Evolutionary conservation across 2,797 vertebrate genomes (phyloP), one percentile per base, ranked within the genome.

Genomic region (Vireo griseus): DNA sequence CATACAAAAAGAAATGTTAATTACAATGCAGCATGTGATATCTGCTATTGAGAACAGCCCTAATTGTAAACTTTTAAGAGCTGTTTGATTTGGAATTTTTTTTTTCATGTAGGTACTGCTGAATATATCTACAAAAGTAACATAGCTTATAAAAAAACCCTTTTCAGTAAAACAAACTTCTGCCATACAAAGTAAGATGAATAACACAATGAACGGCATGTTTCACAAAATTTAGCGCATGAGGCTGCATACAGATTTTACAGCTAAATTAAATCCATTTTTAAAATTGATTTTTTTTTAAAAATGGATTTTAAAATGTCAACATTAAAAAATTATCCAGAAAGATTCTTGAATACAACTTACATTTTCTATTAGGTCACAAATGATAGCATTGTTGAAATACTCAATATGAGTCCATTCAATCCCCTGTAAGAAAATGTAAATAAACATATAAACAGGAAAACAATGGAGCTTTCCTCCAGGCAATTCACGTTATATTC

Each of bases 371-470:
- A 99, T 99, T 86, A 99, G 98, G 97, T 99, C 99, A 97, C 99
- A 99, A 97, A 99, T 99, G 79, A 99, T 92, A 39, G 99, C 99
- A 68, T 99, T 99, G 98, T 99, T 99, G 98, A 99, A 99, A 97
- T 99, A 99, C 67, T 99, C 99, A 20, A 99, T 99, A 94, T 99
- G 99, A 92, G 99, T 99, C 99, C 99, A 99, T 92, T 99, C 99
- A 92, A 99, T 99, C 85, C 98, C 99, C 99, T 99, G 80, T 24
- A 96, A 98, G 75, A 96, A 85, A 96, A 97, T 87, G 81, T 28
- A 88, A 90, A 67, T 85, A 96, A 55, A 54, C 3, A 19, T 9
- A 59, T 55, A 35, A 88, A 67, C 25, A 79, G 37, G 17, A 39
- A 62, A 89, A 76, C 14, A 83, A 31, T 17, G 3, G 2, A 86